Evolutionary conservation across 2,113 vertebrate species (phyloP).

Genomic region (Salvelinus fontinalis): DNA sequence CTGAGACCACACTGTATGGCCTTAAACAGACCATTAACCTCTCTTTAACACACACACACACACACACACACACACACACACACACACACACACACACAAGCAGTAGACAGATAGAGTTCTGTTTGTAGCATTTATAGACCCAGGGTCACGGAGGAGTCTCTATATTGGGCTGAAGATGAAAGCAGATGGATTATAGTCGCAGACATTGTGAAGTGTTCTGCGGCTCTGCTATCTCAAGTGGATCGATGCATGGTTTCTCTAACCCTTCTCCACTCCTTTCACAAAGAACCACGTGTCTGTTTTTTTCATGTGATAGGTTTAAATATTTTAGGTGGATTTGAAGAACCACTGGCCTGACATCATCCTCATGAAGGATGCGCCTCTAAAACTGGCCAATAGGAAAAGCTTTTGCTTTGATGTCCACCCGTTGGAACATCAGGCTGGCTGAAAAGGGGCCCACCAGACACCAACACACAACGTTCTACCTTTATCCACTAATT

Average conservation of each 20-base stretch:
- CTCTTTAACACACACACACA: constrained; percentile 9
- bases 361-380: too few species aligned
- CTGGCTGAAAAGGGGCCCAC: too few species aligned
- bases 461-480: too few species aligned
- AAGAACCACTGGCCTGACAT: too few species aligned
- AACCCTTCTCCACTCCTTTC: neutral
- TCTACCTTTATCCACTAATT: too few species aligned
- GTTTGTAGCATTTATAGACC: constrained; percentile 32
- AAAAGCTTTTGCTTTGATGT: too few species aligned
- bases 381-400: too few species aligned
- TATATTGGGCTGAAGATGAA: constrained; percentile 27
- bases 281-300: too few species aligned
- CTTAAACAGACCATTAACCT: constrained; percentile 44
- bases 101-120: constrained; percentile 19
- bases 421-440: too few species aligned
- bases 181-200: constrained; percentile 1
- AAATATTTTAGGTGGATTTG: too few species aligned
- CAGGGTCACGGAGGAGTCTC: constrained; percentile 36
- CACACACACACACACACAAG: constrained; percentile 14
- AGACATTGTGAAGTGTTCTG: constrained; percentile 12
- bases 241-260: neutral
- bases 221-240: neutral
- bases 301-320: too few species aligned
- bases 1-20: constrained; percentile 15
- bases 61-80: constrained; percentile 3